These are phyloP conservation scores for Acanthosepion esculentum DNA, from an alignment of 2,888 invertebrate species.

Conservation along the genomic window DNA sequence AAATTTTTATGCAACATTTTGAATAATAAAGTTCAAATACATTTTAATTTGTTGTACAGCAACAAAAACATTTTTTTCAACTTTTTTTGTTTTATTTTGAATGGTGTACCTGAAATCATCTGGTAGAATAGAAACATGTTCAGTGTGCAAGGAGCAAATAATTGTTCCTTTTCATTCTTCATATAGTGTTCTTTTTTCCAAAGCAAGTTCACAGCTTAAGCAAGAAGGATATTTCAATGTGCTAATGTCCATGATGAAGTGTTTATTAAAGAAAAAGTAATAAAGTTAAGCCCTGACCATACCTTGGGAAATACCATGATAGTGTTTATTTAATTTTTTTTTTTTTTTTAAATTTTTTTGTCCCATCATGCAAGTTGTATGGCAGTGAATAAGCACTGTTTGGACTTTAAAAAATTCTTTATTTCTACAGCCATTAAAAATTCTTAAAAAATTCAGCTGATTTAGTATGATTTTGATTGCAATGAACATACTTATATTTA, in stretches of 20 bases:
- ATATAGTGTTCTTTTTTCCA: background rate
- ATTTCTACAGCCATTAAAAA: constrained; percentile 16
- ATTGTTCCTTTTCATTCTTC: background rate
- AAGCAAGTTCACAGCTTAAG: constrained; percentile 18
- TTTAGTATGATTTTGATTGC: background rate
- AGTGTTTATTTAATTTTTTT: background rate
- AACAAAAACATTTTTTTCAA: background rate
- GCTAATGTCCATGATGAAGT: background rate
- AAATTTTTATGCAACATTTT: constrained; percentile 2
- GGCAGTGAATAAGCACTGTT: constrained; percentile 23
- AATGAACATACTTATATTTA: background rate
- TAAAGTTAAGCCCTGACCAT: background rate
- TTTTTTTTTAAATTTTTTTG: background rate
- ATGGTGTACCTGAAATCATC: background rate
- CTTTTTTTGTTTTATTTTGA: background rate
- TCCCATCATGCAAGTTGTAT: constrained; percentile 5
- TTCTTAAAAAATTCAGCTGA: constrained; percentile 15
- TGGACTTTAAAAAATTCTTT: background rate
- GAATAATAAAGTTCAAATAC: constrained; percentile 33
- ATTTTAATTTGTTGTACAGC: background rate
- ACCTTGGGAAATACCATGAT: constrained; percentile 1
- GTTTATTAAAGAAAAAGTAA: background rate
- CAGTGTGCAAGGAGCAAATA: background rate
- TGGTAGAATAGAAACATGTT: background rate
- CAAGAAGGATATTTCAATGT: constrained; percentile 22